Base-by-base conservation (phyloP, 1,140 invertebrate species). In the Uloborus diversus region DNA sequence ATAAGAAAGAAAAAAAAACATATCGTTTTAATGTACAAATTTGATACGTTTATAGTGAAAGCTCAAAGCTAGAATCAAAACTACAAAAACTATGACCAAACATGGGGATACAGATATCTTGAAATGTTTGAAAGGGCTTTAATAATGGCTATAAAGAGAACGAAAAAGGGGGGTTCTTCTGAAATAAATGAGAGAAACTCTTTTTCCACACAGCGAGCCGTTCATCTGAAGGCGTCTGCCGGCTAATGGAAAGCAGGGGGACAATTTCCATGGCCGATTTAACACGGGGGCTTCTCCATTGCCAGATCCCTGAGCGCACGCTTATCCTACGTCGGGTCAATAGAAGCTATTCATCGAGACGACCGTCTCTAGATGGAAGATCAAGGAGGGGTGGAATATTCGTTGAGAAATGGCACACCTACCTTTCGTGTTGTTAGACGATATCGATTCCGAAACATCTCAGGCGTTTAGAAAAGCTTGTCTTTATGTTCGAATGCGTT, bases 171-270 rank as follows among this genome's bases (percentile, higher is more conserved):
- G 53, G 37, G 49, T 69, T 56, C 66, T 37, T 51, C 32, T 42
- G 59, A 75, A n/a, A 75, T 75, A 75, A 75, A 51, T 75, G 57
- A 75, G 27, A 42, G 71, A 47, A 75, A 75, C 30, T 64, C 61
- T 75, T 75, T 62, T 75, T 56, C 66, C 56, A 56, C 51, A 51
- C 47, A 27, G 23, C n/a, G n/a, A 23, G 37, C 49, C 47, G 64
- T 66, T 66, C 71, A 33, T 75, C 59, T 75, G 71, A 64, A 75
- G 59, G 71, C 71, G 71, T 75, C 64, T 33, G 71, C 57, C 47
- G 71, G 59, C 64, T 75, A 75, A 75, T 75, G 71, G 71, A 75
- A 75, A 75, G 71, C 71, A 75, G 59, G 71, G 57, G 71, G 42
- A 62, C 57, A 75, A 64, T 75, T 75, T 64, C 59, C 42, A 62